phyloP scores from a whole-genome alignment of 1,140 invertebrate genomes.

The Drosophila tani region DNA sequence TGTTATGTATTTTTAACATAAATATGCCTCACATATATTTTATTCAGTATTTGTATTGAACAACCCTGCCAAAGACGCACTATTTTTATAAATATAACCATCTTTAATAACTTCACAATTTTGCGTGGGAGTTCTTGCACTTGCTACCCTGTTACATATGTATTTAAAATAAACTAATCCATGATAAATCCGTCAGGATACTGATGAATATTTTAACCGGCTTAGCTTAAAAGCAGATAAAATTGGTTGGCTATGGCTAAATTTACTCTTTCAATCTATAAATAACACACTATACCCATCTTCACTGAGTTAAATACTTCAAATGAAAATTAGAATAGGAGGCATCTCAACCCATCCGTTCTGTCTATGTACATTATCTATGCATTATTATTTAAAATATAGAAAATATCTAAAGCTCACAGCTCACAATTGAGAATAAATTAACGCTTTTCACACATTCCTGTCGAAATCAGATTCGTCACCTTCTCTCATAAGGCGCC shows the following conservation, averaged over 20 bases:
- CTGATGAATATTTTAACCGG: too few species aligned
- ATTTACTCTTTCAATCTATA: too few species aligned
- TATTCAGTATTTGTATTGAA: neutral
- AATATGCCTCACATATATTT: neutral
- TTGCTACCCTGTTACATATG: neutral
- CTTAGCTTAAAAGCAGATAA: too few species aligned
- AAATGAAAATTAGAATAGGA: too few species aligned
- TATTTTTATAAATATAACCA: neutral
- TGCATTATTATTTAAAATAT: neutral
- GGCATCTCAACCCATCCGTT: too few species aligned
- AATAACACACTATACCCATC: too few species aligned
- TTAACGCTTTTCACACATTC: slow-evolving; percentile 71
- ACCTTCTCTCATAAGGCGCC: slow-evolving; percentile 60
- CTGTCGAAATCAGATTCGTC: slow-evolving; percentile 74
- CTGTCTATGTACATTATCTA: too few species aligned
- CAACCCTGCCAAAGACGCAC: neutral
- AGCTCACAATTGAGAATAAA: slow-evolving; percentile 43
- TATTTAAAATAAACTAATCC: neutral
- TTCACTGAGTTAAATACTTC: too few species aligned
- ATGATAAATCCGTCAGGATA: too few species aligned
- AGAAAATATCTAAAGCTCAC: neutral
- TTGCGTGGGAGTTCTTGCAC: slow-evolving; percentile 21
- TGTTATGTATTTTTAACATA: neutral
- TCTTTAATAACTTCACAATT: slow-evolving; percentile 6
- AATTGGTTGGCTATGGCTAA: too few species aligned